Evolutionary conservation across 2,113 vertebrate species (phyloP), one percentile per base, ranked within the genome.

Genomic region (Brachyhypopomus gauderio): DNA sequence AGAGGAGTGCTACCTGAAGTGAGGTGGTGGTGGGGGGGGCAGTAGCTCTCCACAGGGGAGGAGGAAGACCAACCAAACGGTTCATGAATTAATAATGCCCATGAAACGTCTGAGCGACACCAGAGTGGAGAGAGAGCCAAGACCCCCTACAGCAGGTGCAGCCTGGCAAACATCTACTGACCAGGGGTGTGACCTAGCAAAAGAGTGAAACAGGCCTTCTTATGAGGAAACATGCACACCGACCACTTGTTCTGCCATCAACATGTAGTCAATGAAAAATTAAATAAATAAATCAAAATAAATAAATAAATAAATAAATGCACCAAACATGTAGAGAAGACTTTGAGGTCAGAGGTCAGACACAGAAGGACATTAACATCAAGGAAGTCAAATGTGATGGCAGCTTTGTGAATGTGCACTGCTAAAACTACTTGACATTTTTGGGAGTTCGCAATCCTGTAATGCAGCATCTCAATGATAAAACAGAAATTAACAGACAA

Each of bases 401-500:
- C 27, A 69, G 38, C 25, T 16, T 30, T 17, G 17, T 16, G 63
- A 69, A 20, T 36, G 20, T 22, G 3, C 25, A 25, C 63, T 27
- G 14, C 17, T 41, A 5, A 38, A 70, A n/a, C 36, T 41, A 38
- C 8, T 62, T 30, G 6, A 20, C 6, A 41, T 72, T 72, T 78
- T 27, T 17, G 16, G 38, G 38, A 56, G 20, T 64, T 27, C 41
- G 5, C 60, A 56, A 52, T 66, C 48, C 30, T 36, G 58, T 69
- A 67, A 75, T 75, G 34, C 9, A 41, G 38, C 66, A 70, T 70
- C 34, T 41, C 66, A 69, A 69, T 59, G 36, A 58, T 75, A 70
- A 75, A 75, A 75, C 52, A 59, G 72, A 81, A 75, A 67, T 75
- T 70, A 81, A 75, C 48, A 67, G 79, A 81, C 48, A 75, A 58